Evolutionary conservation across 2,888 invertebrate species (phyloP).

Genomic region (Helicoverpa assulta): DNA sequence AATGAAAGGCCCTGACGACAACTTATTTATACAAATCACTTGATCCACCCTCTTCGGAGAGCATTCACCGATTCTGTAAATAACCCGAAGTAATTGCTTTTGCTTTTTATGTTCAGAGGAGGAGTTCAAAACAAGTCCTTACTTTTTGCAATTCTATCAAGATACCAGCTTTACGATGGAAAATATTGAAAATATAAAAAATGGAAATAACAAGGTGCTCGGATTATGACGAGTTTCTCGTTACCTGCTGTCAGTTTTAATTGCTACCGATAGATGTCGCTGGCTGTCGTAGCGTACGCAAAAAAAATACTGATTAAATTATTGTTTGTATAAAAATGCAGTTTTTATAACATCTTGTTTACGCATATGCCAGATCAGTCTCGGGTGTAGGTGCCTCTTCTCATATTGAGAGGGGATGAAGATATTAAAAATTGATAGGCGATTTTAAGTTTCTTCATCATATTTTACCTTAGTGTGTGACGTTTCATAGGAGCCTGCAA

Average conservation of each 20-base stretch:
- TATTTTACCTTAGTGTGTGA: too few species aligned
- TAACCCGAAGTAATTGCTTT: not conserved
- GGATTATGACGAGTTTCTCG: slow-evolving; percentile 42
- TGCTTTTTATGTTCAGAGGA: not conserved
- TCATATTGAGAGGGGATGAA: too few species aligned
- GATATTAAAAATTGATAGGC: too few species aligned
- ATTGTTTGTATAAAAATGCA: too few species aligned
- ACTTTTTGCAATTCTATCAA: slow-evolving; percentile 17
- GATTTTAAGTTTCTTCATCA: too few species aligned
- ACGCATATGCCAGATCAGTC: too few species aligned
- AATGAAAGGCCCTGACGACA: too few species aligned
- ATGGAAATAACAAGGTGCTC: slow-evolving; percentile 53
- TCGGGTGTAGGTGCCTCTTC: too few species aligned
- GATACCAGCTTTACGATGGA: slow-evolving; percentile 5
- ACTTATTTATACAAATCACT: too few species aligned
- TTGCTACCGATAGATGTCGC: slow-evolving; percentile 55
- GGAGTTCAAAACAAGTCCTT: not conserved
- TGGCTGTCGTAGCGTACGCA: slow-evolving; percentile 23
- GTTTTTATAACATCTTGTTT: too few species aligned
- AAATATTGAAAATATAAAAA: slow-evolving; percentile 17
- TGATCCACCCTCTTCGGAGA: not conserved
- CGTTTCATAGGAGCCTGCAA: too few species aligned
- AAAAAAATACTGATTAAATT: slow-evolving; percentile 7
- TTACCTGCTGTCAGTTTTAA: slow-evolving; percentile 55
- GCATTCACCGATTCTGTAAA: not conserved